Evolutionary conservation across 2,797 vertebrate species (phyloP).

Genomic region (Serranus cabrilla): DNA sequence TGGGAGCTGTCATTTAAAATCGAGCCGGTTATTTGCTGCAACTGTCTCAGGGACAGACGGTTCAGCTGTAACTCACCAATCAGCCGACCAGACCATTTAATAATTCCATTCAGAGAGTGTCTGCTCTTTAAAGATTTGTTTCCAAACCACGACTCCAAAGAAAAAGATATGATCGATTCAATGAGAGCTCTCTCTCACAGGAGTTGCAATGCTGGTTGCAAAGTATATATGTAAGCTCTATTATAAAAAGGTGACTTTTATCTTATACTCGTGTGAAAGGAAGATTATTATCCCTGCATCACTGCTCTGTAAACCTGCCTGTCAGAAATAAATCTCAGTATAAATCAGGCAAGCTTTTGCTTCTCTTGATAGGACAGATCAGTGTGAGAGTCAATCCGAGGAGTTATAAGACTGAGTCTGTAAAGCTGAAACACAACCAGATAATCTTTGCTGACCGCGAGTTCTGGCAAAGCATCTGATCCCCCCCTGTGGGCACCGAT

Average conservation of each 20-base stretch:
- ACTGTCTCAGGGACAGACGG: too few relatives aligned
- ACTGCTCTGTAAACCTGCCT: constrained; percentile 15
- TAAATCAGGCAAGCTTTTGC: constrained; percentile 25
- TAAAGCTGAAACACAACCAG: constrained; percentile 57
- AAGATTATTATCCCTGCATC: background rate
- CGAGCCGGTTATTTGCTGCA: too few relatives aligned
- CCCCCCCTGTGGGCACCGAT: constrained; percentile 39
- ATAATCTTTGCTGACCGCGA: constrained; percentile 67
- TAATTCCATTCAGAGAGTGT: too few relatives aligned
- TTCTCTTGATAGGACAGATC: constrained; percentile 38
- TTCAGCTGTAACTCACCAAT: too few relatives aligned
- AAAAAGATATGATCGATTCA: too few relatives aligned
- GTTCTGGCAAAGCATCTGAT: constrained; percentile 66
- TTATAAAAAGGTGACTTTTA: background rate
- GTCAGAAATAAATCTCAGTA: constrained; percentile 28
- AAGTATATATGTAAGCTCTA: constrained; percentile 1
- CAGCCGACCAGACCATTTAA: too few relatives aligned
- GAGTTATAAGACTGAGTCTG: constrained; percentile 37
- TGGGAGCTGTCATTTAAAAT: too few relatives aligned
- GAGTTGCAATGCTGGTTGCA: background rate
- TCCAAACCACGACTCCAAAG: too few relatives aligned
- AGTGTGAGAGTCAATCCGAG: constrained; percentile 22
- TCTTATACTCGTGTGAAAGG: background rate
- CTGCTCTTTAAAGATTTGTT: too few relatives aligned
- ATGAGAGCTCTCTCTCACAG: background rate